A percentile compares a stretch with the other conserved stretches of the same genome.
Conservation (phyloP, 2,888 invertebrate genomes). For the Chrysina gloriosa region DNA sequence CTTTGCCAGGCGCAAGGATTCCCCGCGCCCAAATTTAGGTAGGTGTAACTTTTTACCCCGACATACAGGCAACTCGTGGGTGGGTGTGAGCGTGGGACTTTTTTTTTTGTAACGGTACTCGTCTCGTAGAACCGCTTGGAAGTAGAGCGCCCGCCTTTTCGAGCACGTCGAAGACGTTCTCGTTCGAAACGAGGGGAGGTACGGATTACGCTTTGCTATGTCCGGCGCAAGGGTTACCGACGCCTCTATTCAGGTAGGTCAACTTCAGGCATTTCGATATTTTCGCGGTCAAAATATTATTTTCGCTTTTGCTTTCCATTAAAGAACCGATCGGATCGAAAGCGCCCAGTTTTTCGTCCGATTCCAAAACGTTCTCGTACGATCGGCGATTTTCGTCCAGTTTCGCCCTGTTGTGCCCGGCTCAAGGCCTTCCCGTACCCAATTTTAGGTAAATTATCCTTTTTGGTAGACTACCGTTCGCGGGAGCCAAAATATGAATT, state of each 20-base stretch:
- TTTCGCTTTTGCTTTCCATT: too few relatives aligned
- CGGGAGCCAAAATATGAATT: too few relatives aligned
- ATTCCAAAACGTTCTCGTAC: slow-evolving; percentile 66
- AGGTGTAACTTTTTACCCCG: slow-evolving; percentile 51
- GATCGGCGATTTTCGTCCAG: slow-evolving; percentile 63
- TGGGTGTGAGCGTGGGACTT: background rate
- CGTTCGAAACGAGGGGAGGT: slow-evolving; percentile 73
- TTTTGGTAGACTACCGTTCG: background rate
- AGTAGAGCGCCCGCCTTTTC: slow-evolving; percentile 66
- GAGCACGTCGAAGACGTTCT: slow-evolving; percentile 65
- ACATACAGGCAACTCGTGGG: background rate
- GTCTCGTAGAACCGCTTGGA: slow-evolving; percentile 70
- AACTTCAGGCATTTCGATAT: slow-evolving; percentile 20
- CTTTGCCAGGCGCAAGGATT: slow-evolving; percentile 78
- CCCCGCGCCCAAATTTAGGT: slow-evolving; percentile 75
- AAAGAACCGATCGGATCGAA: slow-evolving; percentile 70
- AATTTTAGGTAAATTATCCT: slow-evolving; percentile 71
- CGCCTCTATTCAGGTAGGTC: slow-evolving; percentile 60
- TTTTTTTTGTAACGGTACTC: slow-evolving; percentile 72
- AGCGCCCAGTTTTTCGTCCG: slow-evolving; percentile 65
- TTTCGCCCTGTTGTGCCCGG: slow-evolving; percentile 70
- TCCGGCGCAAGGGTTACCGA: slow-evolving; percentile 82
- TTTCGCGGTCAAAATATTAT: too few relatives aligned
- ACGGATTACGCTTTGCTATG: slow-evolving; percentile 77
- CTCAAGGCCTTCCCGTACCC: slow-evolving; percentile 78